Evolutionary conservation across 1,140 invertebrate genomes (phyloP).

Genomic region (Ooceraea biroi): DNA sequence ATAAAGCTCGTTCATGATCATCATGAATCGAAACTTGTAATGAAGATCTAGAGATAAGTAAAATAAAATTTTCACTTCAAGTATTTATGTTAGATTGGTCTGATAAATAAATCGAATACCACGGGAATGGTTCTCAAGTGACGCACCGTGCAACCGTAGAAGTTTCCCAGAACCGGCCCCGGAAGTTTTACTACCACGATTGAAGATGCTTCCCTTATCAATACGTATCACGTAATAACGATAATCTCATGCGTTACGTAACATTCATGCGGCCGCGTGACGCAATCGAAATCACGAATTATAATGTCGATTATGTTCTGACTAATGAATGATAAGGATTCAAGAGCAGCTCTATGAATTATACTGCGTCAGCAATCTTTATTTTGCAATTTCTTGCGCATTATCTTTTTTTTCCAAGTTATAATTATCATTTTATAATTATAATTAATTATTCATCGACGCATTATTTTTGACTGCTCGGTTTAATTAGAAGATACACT

Average conservation of each 20-base stretch:
- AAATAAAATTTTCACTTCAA: constrained; percentile 3
- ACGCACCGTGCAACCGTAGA: constrained; percentile 32
- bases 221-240: not conserved
- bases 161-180: not conserved
- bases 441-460: not conserved
- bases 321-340: constrained; percentile 25
- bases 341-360: not conserved
- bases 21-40: not conserved
- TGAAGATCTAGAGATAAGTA: not conserved
- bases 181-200: not conserved
- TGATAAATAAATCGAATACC: not conserved
- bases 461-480: not conserved
- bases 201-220: not conserved
- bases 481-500: not conserved
- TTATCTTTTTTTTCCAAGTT: not conserved
- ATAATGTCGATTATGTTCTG: not conserved
- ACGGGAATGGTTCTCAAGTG: constrained; percentile 27
- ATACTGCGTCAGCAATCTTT: not conserved
- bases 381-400: not conserved
- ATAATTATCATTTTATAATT: constrained; percentile 1
- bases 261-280: not conserved
- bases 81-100: not conserved
- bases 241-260: constrained; percentile 11
- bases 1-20: too few species aligned
- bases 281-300: not conserved